Evolutionary conservation across 2,888 invertebrate species (phyloP), one percentile per base, ranked within the genome.

Genomic region (Diarsia rubi): DNA sequence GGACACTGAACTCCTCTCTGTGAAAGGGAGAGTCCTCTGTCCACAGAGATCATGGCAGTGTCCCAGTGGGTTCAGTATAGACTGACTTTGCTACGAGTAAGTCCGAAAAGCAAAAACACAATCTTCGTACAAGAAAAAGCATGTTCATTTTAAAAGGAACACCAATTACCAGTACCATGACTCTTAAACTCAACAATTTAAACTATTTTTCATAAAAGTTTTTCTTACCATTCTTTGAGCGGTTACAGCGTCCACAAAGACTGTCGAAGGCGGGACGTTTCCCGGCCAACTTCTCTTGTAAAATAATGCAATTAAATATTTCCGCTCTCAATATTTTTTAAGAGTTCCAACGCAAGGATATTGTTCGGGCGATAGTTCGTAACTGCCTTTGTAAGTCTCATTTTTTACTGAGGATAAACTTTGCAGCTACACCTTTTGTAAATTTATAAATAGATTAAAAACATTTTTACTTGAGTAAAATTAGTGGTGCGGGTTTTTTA

Each of bases 271-370:
- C 71, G 75, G 78, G 83, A 80, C 69, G 72, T 75, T 79, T 75
- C 77, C 72, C 74, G 37, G 65, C 44, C 78, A 84, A 86, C 74
- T 87, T 84, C 77, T 80, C 87, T 90, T 90, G 83, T 85, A 85
- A 91, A 91, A 91, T 91, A 92, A 93, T 90, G 93, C 93, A 93
- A 94, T 94, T 94, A 94, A 94, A 94, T 93, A 89, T 92, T 94
- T 94, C 93, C 94, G 92, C 92, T 83, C 84, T 85, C 88, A 83
- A 91, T 92, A 90, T 88, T 91, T 90, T 88, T 78, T 65, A 87
- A 90, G 88, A 85, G 88, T 84, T 88, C 80, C 74, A 63, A 60
- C 68, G 73, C 81, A 82, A 82, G 74, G 86, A 89, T 88, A 86
- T 88, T 87, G 80, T 87, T 78, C 73, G 71, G 59, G 69, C 81